A percentile compares a stretch with the other conserved stretches of the same genome.
Evolutionary conservation across 2,888 invertebrate species (phyloP).

Genomic region (Tinea pellionella): DNA sequence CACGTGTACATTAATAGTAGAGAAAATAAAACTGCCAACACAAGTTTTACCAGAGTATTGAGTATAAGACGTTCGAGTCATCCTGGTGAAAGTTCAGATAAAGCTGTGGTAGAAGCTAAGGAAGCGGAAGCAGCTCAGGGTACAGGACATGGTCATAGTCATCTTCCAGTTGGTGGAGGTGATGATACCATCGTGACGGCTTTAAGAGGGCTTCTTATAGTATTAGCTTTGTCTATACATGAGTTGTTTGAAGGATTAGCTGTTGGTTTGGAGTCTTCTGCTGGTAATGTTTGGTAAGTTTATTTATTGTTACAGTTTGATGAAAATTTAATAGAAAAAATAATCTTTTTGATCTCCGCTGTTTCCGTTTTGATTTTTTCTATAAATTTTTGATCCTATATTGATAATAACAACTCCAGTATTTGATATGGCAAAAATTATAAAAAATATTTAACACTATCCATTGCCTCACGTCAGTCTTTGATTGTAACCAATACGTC

Average conservation of each 20-base stretch:
- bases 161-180: slow-evolving; percentile 29
- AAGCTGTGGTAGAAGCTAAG: slow-evolving; percentile 13
- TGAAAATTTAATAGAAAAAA: too few species aligned
- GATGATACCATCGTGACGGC: slow-evolving; percentile 58
- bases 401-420: too few species aligned
- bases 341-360: too few species aligned
- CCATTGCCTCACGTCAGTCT: too few species aligned
- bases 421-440: too few species aligned
- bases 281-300: slow-evolving; percentile 55
- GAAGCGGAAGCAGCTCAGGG: slow-evolving; percentile 15
- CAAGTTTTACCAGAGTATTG: slow-evolving; percentile 41
- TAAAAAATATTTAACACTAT: too few species aligned
- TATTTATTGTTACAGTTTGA: not conserved
- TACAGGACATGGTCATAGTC: slow-evolving; percentile 34
- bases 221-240: slow-evolving; percentile 79
- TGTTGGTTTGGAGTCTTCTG: slow-evolving; percentile 78
- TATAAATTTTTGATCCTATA: too few species aligned
- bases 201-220: slow-evolving; percentile 80
- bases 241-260: slow-evolving; percentile 89
- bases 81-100: slow-evolving; percentile 23
- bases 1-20: slow-evolving; percentile 75
- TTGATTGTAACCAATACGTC: too few species aligned
- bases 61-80: slow-evolving; percentile 53
- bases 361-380: too few species aligned
- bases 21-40: slow-evolving; percentile 41